Evolutionary conservation across 2,888 invertebrate genomes (phyloP).

Genomic region (Chrysolina oricalcia): DNA sequence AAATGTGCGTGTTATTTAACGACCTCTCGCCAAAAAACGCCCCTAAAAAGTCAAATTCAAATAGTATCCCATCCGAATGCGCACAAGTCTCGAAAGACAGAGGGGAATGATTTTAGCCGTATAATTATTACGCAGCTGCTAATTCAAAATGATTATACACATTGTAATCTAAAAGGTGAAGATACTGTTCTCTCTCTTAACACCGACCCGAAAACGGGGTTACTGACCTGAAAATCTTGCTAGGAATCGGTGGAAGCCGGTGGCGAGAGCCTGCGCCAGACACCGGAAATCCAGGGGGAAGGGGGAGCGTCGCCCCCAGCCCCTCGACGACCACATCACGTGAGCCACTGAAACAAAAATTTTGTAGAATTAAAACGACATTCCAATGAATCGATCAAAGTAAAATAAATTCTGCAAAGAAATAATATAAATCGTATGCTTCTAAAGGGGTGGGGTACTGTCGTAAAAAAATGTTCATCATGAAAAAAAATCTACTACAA

Average conservation of each 20-base stretch:
- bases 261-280: conserved; percentile 71
- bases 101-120: conserved; percentile 25
- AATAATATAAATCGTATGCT: too few relatives aligned
- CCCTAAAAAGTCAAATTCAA: conserved; percentile 3
- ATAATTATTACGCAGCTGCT: conserved; percentile 39
- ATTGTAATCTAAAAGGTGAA: conserved; percentile 34
- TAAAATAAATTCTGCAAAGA: too few relatives aligned
- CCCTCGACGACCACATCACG: conserved; percentile 71
- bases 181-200: conserved; percentile 14
- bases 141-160: conserved; percentile 40
- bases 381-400: background rate
- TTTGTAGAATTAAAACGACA: background rate
- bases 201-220: conserved; percentile 52
- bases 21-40: background rate
- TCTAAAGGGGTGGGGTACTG: too few relatives aligned
- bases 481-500: too few relatives aligned
- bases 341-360: conserved; percentile 73
- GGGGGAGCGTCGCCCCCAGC: conserved; percentile 63
- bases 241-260: conserved; percentile 74
- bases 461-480: too few relatives aligned
- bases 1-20: conserved; percentile 3
- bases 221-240: conserved; percentile 77
- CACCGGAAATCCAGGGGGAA: conserved; percentile 68
- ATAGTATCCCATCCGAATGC: conserved; percentile 4
- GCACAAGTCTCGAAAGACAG: conserved; percentile 9